Evolutionary conservation across 2,113 vertebrate genomes (phyloP).

Genomic region (Erythrolamprus reginae): DNA sequence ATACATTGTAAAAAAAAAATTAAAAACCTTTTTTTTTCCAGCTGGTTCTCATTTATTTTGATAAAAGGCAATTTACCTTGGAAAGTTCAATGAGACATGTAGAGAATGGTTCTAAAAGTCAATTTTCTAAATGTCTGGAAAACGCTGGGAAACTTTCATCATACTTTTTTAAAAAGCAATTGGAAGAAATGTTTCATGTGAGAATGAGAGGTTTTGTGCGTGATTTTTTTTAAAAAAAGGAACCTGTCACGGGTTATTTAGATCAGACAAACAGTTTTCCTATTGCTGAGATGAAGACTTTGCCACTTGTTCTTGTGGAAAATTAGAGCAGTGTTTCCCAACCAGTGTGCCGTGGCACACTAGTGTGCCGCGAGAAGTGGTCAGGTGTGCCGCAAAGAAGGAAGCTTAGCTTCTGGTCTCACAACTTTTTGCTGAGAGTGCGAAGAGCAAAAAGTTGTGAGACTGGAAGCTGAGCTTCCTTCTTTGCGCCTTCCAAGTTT

Average conservation of each 20-base stretch:
- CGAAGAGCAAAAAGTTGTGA: no score
- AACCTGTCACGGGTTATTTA: background rate
- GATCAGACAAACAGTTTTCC: background rate
- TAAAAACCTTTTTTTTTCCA: background rate
- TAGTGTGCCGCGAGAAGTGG: no score
- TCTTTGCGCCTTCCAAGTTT: no score
- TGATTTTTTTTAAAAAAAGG: background rate
- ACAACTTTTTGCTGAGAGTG: no score
- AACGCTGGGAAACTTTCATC: background rate
- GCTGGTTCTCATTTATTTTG: background rate
- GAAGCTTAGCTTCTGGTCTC: no score
- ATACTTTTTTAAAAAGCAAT: background rate
- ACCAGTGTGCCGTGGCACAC: no score
- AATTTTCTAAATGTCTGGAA: background rate
- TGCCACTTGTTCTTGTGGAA: background rate
- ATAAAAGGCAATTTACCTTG: background rate
- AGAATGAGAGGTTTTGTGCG: background rate
- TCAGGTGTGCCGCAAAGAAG: no score
- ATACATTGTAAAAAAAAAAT: background rate
- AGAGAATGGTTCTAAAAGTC: background rate
- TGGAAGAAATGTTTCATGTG: background rate
- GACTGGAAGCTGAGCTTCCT: no score
- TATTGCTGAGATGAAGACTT: background rate
- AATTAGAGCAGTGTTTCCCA: background rate
- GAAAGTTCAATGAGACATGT: background rate